These are phyloP conservation scores for Paralichthys olivaceus DNA, from an alignment of 2,113 vertebrate species.

Conservation along the genomic window DNA sequence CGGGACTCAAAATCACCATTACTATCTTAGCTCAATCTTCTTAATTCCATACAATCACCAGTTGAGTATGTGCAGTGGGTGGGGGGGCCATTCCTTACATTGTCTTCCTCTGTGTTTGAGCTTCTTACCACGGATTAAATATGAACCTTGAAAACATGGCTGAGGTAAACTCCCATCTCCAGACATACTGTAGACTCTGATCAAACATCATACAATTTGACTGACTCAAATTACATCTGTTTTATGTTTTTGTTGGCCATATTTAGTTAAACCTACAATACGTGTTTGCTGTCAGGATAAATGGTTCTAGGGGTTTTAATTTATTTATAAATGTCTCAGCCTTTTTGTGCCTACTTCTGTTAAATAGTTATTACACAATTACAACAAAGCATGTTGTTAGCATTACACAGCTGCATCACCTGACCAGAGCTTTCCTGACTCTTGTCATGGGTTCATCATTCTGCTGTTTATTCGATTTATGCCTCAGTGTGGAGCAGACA, in stretches of 20 bases:
- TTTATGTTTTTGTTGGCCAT: not conserved
- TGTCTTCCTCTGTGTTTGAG: conserved; percentile 15
- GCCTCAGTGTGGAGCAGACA: conserved; percentile 35
- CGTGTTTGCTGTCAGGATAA: not conserved
- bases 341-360: not conserved
- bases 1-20: not conserved
- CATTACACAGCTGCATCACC: conserved; percentile 15
- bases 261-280: not conserved
- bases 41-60: conserved; percentile 13
- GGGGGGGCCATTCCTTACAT: not conserved
- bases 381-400: conserved; percentile 28
- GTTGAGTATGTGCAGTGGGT: not conserved
- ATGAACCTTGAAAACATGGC: conserved; percentile 34
- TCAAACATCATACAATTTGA: conserved; percentile 15
- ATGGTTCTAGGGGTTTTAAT: not conserved
- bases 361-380: conserved; percentile 1
- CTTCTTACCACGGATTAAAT: conserved; percentile 35
- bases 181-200: not conserved
- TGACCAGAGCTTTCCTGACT: conserved; percentile 44
- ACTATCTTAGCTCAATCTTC: conserved; percentile 4
- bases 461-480: conserved; percentile 25
- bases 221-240: conserved; percentile 4
- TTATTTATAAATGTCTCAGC: conserved; percentile 6
- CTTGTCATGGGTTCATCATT: conserved; percentile 25
- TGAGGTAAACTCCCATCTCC: not conserved